A percentile compares a stretch with the other conserved stretches of the same genome.
Evolutionary conservation across 1,140 invertebrate species (phyloP).

Genomic region (Euborellia annulipes): DNA sequence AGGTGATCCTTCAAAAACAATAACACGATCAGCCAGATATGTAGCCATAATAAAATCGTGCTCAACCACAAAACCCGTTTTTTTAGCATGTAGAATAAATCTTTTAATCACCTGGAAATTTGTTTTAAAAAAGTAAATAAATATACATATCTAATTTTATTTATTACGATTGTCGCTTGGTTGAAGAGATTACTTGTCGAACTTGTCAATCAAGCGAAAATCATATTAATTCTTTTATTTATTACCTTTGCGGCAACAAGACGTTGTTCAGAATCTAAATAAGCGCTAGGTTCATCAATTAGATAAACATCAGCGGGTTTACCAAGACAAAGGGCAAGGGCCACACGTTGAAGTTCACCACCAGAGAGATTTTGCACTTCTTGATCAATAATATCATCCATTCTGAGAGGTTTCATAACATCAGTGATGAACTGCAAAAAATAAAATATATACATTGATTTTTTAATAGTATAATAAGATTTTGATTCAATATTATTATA

Average conservation of each 20-base stretch:
- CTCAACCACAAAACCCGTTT: conserved; percentile 98
- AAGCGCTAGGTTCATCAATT: conserved; percentile 98
- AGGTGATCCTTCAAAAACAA: conserved; percentile 93
- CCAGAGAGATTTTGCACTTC: conserved; percentile 98
- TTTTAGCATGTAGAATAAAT: conserved; percentile 97
- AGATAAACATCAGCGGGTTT: conserved; percentile 99
- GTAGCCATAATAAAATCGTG: conserved; percentile 99
- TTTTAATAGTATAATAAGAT: too few species aligned
- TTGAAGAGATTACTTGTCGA: too few species aligned
- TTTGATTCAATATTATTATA: conserved; percentile 6
- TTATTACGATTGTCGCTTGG: too few species aligned
- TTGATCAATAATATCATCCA: conserved; percentile 97
- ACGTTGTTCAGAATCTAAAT: conserved; percentile 99
- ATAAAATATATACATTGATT: too few species aligned
- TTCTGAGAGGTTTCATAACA: conserved; percentile 96
- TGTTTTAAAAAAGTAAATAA: too few species aligned
- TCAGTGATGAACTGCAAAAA: conserved; percentile 98
- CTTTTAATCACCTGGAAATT: conserved; percentile 40
- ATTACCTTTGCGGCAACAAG: conserved; percentile 98
- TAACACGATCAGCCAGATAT: conserved; percentile 95
- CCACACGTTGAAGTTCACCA: conserved; percentile 97
- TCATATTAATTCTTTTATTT: too few species aligned
- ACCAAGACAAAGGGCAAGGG: conserved; percentile 87
- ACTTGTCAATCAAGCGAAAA: too few species aligned
- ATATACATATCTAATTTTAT: neutral